Base-by-base conservation (phyloP, 2,797 vertebrate species). In the Antrozous pallidus region DNA sequence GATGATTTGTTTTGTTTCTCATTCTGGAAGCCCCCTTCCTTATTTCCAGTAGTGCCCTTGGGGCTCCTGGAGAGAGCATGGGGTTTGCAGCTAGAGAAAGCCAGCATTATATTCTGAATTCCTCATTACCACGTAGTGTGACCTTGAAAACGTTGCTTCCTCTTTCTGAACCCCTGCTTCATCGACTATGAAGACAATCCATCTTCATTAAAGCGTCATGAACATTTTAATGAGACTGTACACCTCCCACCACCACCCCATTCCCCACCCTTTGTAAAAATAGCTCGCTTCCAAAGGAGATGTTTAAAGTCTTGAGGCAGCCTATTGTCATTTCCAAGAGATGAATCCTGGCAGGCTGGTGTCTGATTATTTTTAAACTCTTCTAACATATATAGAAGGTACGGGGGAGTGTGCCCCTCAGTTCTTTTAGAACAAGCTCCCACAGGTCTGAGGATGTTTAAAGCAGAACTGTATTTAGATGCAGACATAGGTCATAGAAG, bases 381-480 rank as follows among this genome's bases (percentile, higher is more conserved):
- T 88, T 86, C 67, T 95, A 51, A 80, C 49, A 83, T 74, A 67
- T 84, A 38, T 74, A 88, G 31, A 85, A 22, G 22, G 47, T 74
- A 89, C 31, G 95, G 90, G 61, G 92, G 92, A 84, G 88, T 90
- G 94, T 78, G 77, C 87, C 83, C 65, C 58, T 87, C 42, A 88
- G 61, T 94, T 84, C 75, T 94, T 96, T 96, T 91, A 94, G 93
- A 95, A 93, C 28, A 38, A 77, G n/a, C 83, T 95, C 95, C 88
- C 82, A 88, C 74, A 88, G 91, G 86, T 94, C 86, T 96, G 91
- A 94, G 51, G 61, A 45, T 81, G 42, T 84, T 96, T 89, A 84
- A 96, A 94, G 93, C 54, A 95, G 80, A 89, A 69, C 45, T 17
- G 33, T 33, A 91, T 94, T 93, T 86, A 93, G 91, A 91, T 74